Percentiles rank a stretch among this genome's conserved stretches.
phyloP scores from a whole-genome alignment of 2,888 invertebrate species.

The Lepeophtheirus nordmannii region DNA sequence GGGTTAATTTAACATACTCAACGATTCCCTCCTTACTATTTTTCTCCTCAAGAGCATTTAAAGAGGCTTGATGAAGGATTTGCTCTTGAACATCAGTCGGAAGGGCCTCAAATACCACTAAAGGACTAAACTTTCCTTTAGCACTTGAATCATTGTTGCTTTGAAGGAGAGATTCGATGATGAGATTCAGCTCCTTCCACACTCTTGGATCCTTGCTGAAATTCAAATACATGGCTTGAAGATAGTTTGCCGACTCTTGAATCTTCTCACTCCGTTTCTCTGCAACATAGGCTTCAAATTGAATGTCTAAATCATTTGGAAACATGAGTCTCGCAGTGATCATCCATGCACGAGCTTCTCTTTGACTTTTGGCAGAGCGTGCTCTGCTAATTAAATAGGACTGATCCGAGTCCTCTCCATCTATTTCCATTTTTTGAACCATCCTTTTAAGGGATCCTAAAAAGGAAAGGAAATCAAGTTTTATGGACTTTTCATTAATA shows the following conservation, averaged over 20 bases:
- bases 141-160: background rate
- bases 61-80: slow-evolving; percentile 4
- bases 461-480: background rate
- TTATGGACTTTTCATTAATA: too few relatives aligned
- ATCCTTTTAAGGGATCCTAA: background rate
- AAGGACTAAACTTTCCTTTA: background rate
- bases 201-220: background rate
- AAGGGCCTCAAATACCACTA: background rate
- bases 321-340: slow-evolving; percentile 16
- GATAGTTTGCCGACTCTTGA: slow-evolving; percentile 11
- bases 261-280: slow-evolving; percentile 1
- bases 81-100: background rate
- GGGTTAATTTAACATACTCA: background rate
- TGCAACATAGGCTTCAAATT: slow-evolving; percentile 15
- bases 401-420: background rate
- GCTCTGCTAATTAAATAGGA: background rate
- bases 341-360: background rate
- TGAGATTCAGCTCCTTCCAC: slow-evolving; percentile 1
- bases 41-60: background rate
- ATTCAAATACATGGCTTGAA: background rate
- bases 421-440: background rate
- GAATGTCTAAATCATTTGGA: slow-evolving; percentile 8
- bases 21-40: background rate
- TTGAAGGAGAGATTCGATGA: background rate
- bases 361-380: background rate